These are phyloP conservation scores for Hybos culiciformis DNA, from an alignment of 2,888 invertebrate species.

Conservation along the genomic window DNA sequence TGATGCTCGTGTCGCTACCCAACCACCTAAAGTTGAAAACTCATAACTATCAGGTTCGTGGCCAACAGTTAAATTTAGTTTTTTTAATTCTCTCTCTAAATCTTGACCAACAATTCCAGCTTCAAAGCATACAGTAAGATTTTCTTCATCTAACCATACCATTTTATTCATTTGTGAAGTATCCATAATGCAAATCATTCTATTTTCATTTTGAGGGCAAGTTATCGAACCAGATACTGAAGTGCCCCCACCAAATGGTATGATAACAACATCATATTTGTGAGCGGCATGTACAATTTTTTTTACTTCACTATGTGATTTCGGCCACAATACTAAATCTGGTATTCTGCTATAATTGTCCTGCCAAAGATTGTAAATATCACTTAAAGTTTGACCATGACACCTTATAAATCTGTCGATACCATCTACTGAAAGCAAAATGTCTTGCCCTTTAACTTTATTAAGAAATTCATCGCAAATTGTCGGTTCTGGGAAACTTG, in stretches of 20 bases:
- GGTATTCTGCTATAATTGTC: slow-evolving; percentile 73
- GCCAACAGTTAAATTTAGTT: slow-evolving; percentile 74
- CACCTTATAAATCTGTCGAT: slow-evolving; percentile 75
- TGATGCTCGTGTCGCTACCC: slow-evolving; percentile 94
- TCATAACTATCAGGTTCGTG: slow-evolving; percentile 98
- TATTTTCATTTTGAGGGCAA: slow-evolving; percentile 63
- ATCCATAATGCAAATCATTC: slow-evolving; percentile 80
- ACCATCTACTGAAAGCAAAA: slow-evolving; percentile 56
- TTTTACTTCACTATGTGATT: slow-evolving; percentile 71
- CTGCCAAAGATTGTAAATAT: slow-evolving; percentile 63
- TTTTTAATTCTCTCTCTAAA: slow-evolving; percentile 68
- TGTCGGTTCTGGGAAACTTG: slow-evolving; percentile 51
- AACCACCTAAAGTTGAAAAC: slow-evolving; percentile 92
- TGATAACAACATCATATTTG: slow-evolving; percentile 61
- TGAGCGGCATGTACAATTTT: slow-evolving; percentile 63
- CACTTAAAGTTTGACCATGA: slow-evolving; percentile 87
- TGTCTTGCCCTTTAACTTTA: slow-evolving; percentile 40
- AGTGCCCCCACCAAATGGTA: slow-evolving; percentile 92
- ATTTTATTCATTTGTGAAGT: slow-evolving; percentile 93
- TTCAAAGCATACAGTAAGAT: slow-evolving; percentile 70
- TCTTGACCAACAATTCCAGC: slow-evolving; percentile 92
- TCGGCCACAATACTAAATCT: slow-evolving; percentile 89
- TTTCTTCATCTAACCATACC: slow-evolving; percentile 81
- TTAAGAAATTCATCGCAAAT: slow-evolving; percentile 46
- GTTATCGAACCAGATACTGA: slow-evolving; percentile 79